Percentiles rank a stretch among this genome's conserved stretches.
These are phyloP conservation scores for Lepus europaeus DNA, from an alignment of 2,113 vertebrate genomes.

Conservation along the genomic window DNA sequence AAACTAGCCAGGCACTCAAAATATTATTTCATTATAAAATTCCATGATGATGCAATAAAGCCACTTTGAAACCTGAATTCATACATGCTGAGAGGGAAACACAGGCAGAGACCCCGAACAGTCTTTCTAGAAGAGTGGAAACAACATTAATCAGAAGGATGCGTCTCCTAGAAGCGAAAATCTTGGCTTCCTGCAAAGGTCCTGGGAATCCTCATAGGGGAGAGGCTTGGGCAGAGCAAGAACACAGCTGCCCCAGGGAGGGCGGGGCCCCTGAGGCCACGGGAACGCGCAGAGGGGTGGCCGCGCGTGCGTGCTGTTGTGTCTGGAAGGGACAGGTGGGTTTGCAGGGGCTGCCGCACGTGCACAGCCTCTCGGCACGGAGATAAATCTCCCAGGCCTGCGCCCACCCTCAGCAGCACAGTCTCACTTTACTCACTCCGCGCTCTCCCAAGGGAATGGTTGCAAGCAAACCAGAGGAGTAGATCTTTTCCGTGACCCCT, in stretches of 20 bases:
- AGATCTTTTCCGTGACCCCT: background rate
- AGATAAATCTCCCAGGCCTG: background rate
- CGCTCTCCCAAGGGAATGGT: background rate
- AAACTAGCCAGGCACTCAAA: slow-evolving; percentile 60
- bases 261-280: background rate
- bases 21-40: slow-evolving; percentile 69
- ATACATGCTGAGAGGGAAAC: slow-evolving; percentile 47
- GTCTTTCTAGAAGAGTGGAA: slow-evolving; percentile 55
- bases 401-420: background rate
- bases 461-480: slow-evolving; percentile 7
- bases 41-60: slow-evolving; percentile 63
- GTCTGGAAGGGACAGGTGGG: background rate
- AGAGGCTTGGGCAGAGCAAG: rapidly evolving
- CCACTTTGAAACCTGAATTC: slow-evolving; percentile 45
- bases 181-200: background rate
- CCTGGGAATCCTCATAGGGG: background rate
- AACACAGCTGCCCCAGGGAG: background rate
- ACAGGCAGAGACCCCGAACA: background rate
- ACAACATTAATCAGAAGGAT: slow-evolving; percentile 50
- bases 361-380: background rate
- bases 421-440: background rate
- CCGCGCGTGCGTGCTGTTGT: rapidly evolving
- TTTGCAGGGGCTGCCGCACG: background rate
- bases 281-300: background rate
- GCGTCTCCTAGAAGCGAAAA: slow-evolving; percentile 12